These are phyloP conservation scores for Drosophila aldrichi DNA, from an alignment of 2,888 invertebrate genomes.

Conservation along the genomic window DNA sequence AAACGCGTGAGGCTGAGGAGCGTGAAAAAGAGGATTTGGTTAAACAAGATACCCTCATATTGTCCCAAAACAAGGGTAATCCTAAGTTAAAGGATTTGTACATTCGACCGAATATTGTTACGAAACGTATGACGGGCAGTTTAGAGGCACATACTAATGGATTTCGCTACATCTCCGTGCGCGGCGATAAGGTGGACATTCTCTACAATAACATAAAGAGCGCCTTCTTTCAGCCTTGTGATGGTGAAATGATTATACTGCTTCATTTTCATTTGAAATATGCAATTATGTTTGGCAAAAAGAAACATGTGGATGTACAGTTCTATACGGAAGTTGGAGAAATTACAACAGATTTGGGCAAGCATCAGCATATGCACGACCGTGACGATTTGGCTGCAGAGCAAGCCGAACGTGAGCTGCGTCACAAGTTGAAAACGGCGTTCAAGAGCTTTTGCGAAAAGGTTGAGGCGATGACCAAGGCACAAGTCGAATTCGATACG, in stretches of 20 bases:
- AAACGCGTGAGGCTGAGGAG: conserved; percentile 99
- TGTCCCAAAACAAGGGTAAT: conserved; percentile 98
- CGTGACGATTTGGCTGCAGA: conserved; percentile 99
- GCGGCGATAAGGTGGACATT: conserved; percentile 99
- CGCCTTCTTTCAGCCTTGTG: conserved; percentile 99
- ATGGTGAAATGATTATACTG: conserved; percentile 99
- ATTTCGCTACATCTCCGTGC: conserved; percentile 98
- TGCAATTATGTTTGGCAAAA: conserved; percentile 99
- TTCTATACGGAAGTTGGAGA: conserved; percentile 99
- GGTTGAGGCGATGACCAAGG: conserved; percentile 97
- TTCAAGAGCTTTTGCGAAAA: conserved; percentile 99
- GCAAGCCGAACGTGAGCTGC: conserved; percentile 98
- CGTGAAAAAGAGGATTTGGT: conserved; percentile 99
- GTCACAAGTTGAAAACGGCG: conserved; percentile 98
- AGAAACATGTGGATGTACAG: conserved; percentile 99
- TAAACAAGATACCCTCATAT: conserved; percentile 97
- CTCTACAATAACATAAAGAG: conserved; percentile 99
- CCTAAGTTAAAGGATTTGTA: conserved; percentile 99
- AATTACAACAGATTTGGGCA: conserved; percentile 99
- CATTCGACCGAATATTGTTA: conserved; percentile 99
- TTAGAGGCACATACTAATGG: conserved; percentile 98
- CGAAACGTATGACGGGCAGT: conserved; percentile 96
- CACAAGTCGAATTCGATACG: conserved; percentile 98
- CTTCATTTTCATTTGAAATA: conserved; percentile 99
- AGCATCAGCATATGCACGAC: conserved; percentile 99